Evolutionary conservation across 1,140 invertebrate genomes (phyloP).

Genomic region (Matsumurasca onukii): DNA sequence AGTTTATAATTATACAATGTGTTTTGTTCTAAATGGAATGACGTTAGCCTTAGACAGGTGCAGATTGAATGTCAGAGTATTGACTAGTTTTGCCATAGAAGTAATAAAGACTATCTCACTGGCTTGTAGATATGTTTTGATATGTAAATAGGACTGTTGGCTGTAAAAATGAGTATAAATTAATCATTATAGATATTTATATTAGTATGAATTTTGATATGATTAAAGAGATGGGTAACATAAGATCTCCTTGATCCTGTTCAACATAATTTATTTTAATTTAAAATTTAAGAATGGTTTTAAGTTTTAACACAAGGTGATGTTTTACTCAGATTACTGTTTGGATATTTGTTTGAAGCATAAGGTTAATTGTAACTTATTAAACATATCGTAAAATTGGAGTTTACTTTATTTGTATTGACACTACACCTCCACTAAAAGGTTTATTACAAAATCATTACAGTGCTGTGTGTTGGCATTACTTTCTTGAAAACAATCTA

Average conservation of each 20-base stretch:
- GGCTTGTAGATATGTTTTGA: constrained; percentile 19
- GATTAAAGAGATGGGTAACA: not conserved
- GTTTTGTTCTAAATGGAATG: not conserved
- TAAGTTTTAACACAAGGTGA: not conserved
- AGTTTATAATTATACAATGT: not conserved
- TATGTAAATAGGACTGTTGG: constrained; percentile 18
- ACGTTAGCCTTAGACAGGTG: not conserved
- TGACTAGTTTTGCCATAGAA: not conserved
- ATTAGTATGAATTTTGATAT: constrained; percentile 9
- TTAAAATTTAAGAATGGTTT: not conserved
- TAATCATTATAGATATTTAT: not conserved
- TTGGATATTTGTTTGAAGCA: constrained; percentile 4
- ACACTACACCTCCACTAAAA: too few relatives aligned
- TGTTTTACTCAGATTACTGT: not conserved
- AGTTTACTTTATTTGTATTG: not conserved
- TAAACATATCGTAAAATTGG: constrained; percentile 20
- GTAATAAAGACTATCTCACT: not conserved
- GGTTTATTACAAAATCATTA: too few relatives aligned
- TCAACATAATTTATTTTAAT: not conserved
- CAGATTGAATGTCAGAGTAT: not conserved
- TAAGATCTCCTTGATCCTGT: not conserved
- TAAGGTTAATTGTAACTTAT: constrained; percentile 4
- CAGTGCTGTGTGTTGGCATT: too few relatives aligned
- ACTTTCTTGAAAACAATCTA: too few relatives aligned
- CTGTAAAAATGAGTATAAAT: not conserved